Conservation (phyloP, 2,888 invertebrate species). For the Apocheima hispidaria region DNA sequence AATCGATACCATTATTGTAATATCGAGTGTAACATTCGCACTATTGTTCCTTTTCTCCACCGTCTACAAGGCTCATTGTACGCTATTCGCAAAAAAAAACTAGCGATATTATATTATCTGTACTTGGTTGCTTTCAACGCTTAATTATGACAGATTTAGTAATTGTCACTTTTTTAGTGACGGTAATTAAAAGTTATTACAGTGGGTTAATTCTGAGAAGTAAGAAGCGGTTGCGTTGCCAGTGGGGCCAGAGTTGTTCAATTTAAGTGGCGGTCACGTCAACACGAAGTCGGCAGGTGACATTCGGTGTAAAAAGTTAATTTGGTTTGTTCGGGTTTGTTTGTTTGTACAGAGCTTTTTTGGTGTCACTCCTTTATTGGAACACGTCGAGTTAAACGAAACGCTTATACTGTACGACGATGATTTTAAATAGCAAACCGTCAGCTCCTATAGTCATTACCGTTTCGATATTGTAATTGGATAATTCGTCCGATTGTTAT, state of each 20-base stretch:
- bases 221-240: slow-evolving; percentile 32
- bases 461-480: slow-evolving; percentile 68
- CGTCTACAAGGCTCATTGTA: slow-evolving; percentile 59
- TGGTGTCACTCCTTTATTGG: slow-evolving; percentile 54
- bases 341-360: slow-evolving; percentile 56
- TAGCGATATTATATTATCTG: slow-evolving; percentile 28
- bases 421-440: slow-evolving; percentile 64
- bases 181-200: slow-evolving; percentile 32
- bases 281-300: slow-evolving; percentile 62
- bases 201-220: slow-evolving; percentile 34
- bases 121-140: slow-evolving; percentile 57
- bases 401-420: slow-evolving; percentile 54
- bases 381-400: slow-evolving; percentile 50
- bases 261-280: slow-evolving; percentile 65
- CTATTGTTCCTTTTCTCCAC: slow-evolving; percentile 78
- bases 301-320: slow-evolving; percentile 60
- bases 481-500: slow-evolving; percentile 70
- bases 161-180: slow-evolving; percentile 40
- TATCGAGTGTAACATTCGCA: slow-evolving; percentile 80
- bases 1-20: slow-evolving; percentile 86
- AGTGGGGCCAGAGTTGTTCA: slow-evolving; percentile 54
- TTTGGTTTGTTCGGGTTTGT: slow-evolving; percentile 55
- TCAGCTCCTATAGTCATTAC: slow-evolving; percentile 63
- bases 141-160: slow-evolving; percentile 47
- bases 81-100: slow-evolving; percentile 38